These are phyloP conservation scores for Mythimna loreyi DNA, from an alignment of 2,888 invertebrate species.

Conservation along the genomic window DNA sequence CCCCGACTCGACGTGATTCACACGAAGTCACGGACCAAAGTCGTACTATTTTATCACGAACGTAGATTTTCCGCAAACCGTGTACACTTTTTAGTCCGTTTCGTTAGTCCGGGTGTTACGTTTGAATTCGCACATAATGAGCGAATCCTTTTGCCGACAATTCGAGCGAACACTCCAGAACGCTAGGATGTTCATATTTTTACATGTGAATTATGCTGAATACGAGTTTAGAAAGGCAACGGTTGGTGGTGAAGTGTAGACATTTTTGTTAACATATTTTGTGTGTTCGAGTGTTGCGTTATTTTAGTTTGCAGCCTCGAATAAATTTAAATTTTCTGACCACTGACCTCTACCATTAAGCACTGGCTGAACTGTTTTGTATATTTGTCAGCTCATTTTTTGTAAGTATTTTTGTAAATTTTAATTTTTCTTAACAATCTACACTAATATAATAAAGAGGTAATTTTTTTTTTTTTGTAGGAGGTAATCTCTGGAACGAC, in stretches of 20 bases:
- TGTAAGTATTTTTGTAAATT: no score
- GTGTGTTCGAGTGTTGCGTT: slow-evolving; percentile 1
- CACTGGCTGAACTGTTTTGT: no score
- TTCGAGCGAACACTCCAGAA: slow-evolving; percentile 59
- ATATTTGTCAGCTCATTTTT: no score
- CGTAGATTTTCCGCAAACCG: slow-evolving; percentile 22
- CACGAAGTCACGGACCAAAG: slow-evolving; percentile 3
- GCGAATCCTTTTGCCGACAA: slow-evolving; percentile 62
- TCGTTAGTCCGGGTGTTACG: slow-evolving; percentile 43
- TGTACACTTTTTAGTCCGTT: slow-evolving; percentile 43
- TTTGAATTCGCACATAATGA: slow-evolving; percentile 63
- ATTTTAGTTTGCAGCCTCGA: neutral
- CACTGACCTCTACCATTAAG: no score
- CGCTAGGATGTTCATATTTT: slow-evolving; percentile 58
- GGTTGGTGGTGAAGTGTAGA: slow-evolving; percentile 33
- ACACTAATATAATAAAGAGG: no score
- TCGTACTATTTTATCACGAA: slow-evolving; percentile 10
- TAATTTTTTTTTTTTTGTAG: no score
- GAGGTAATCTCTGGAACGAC: no score
- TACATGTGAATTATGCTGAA: slow-evolving; percentile 62
- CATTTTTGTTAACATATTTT: slow-evolving; percentile 26
- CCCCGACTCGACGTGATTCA: neutral
- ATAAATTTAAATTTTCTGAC: neutral
- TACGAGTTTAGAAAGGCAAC: slow-evolving; percentile 44
- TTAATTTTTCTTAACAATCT: no score